A percentile compares a stretch with the other conserved stretches of the same genome.
Conservation (phyloP, 2,888 invertebrate genomes). For the Epistrophe grossulariae region DNA sequence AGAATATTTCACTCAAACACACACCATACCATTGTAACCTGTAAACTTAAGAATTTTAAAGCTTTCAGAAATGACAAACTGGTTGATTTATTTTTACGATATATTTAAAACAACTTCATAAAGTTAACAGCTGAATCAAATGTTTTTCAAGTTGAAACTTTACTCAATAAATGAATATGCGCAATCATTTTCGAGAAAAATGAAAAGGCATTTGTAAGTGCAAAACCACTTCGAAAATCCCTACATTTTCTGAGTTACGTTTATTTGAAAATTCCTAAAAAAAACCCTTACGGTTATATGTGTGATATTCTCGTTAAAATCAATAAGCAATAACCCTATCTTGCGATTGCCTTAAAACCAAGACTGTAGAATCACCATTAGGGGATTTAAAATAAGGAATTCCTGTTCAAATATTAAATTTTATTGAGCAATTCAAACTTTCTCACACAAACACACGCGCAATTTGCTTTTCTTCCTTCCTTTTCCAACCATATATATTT, state of each 20-base stretch:
- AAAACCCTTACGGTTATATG: neutral
- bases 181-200: neutral
- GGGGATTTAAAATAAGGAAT: conserved; percentile 42
- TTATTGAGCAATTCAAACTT: conserved; percentile 51
- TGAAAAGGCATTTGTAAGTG: too few species aligned
- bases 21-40: too few species aligned
- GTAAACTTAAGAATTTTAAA: too few species aligned
- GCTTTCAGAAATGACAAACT: too few species aligned
- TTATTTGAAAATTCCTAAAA: neutral
- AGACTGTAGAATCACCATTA: conserved; percentile 28
- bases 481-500: neutral
- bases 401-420: conserved; percentile 57
- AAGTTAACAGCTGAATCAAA: too few species aligned
- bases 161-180: too few species aligned
- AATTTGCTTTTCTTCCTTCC: conserved; percentile 16
- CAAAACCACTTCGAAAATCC: neutral
- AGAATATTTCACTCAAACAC: too few species aligned
- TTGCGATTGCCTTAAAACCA: neutral
- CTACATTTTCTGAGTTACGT: neutral
- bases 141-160: too few species aligned
- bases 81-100: too few species aligned
- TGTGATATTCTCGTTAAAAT: conserved; percentile 5
- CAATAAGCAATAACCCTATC: conserved; percentile 19
- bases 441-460: neutral
- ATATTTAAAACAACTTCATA: too few species aligned